These are phyloP conservation scores for Vanacampus margaritifer DNA, from an alignment of 2,113 vertebrate genomes.

Conservation along the genomic window DNA sequence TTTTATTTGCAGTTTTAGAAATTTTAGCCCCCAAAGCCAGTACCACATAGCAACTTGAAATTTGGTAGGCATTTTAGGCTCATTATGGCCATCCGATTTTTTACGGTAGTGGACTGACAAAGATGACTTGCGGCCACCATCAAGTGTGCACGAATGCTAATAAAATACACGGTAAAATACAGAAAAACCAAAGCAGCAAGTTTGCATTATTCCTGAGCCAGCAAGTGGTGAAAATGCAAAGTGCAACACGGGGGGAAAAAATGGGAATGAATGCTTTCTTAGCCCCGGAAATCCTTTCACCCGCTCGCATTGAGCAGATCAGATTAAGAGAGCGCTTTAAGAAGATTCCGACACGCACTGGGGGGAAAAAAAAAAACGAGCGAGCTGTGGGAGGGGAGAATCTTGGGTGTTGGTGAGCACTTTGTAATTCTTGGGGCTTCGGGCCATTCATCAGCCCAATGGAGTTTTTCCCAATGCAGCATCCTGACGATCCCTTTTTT, in stretches of 20 bases:
- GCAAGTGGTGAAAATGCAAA: slow-evolving; percentile 92
- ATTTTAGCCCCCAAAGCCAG: too few relatives aligned
- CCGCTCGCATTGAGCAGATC: slow-evolving; percentile 97
- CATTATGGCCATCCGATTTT: not conserved
- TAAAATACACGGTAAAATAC: slow-evolving; percentile 40
- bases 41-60: not conserved
- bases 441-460: slow-evolving; percentile 99
- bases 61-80: not conserved
- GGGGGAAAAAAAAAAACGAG: slow-evolving; percentile 81
- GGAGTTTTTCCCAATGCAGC: slow-evolving; percentile 97
- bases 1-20: too few relatives aligned
- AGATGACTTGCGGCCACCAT: too few relatives aligned
- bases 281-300: slow-evolving; percentile 96
- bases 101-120: too few relatives aligned
- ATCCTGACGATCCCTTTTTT: slow-evolving; percentile 98
- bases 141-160: not conserved
- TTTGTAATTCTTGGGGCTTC: slow-evolving; percentile 98
- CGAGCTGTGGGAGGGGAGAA: slow-evolving; percentile 90
- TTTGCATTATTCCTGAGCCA: slow-evolving; percentile 99
- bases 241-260: slow-evolving; percentile 91
- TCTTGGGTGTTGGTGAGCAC: slow-evolving; percentile 82
- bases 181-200: slow-evolving; percentile 80
- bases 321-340: slow-evolving; percentile 99
- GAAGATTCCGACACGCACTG: slow-evolving; percentile 88
- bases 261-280: slow-evolving; percentile 85